Conservation (phyloP, 2,797 vertebrate species). For the Chelidonichthys spinosus region DNA sequence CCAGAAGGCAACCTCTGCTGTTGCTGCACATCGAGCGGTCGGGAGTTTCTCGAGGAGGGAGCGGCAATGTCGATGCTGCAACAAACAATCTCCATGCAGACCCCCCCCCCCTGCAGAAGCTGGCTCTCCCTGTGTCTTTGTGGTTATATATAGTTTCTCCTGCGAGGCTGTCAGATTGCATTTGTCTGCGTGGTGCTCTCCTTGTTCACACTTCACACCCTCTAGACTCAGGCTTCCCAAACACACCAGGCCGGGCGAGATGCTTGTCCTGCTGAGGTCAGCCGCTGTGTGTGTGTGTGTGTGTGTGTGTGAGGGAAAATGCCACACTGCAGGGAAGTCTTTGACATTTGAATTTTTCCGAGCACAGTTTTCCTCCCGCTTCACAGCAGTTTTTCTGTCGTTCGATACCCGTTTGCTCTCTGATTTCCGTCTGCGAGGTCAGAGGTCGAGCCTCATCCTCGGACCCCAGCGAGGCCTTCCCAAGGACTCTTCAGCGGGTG, state of each 20-base stretch:
- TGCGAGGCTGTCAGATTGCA: constrained; percentile 71
- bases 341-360: constrained; percentile 36
- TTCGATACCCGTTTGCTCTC: not conserved
- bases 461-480: not conserved
- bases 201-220: constrained; percentile 70
- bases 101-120: constrained; percentile 29
- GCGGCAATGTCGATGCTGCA: constrained; percentile 40
- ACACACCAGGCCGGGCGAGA: constrained; percentile 37
- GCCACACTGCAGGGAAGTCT: constrained; percentile 51
- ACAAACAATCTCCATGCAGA: constrained; percentile 28
- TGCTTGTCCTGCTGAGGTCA: constrained; percentile 69
- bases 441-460: not conserved
- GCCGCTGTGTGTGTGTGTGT: constrained; percentile 37
- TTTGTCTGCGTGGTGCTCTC: constrained; percentile 63
- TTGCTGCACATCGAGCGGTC: constrained; percentile 13
- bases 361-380: not conserved
- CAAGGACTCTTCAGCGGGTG: constrained; percentile 13
- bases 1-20: constrained; percentile 25
- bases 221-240: constrained; percentile 47
- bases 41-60: constrained; percentile 30
- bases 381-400: not conserved
- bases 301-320: constrained; percentile 45
- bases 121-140: constrained; percentile 64
- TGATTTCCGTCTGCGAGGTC: not conserved
- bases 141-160: constrained; percentile 77